A percentile compares a stretch with the other conserved stretches of the same genome.
Evolutionary conservation across 2,113 vertebrate species (phyloP).

Genomic region (Mastomys coucha): DNA sequence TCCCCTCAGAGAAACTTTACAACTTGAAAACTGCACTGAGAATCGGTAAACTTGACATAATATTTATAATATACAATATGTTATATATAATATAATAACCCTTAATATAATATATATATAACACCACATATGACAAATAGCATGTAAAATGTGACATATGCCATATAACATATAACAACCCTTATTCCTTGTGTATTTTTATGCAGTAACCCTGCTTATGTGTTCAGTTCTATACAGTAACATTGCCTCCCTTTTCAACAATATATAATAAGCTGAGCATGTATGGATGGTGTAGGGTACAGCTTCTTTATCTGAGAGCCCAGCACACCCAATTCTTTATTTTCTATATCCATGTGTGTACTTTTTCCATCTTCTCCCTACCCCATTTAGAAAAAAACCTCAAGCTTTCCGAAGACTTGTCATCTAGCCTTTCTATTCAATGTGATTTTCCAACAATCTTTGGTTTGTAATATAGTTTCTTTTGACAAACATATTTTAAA

Average conservation of each 20-base stretch:
- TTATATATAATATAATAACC: too few relatives aligned
- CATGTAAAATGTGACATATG: too few relatives aligned
- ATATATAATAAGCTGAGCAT: background rate
- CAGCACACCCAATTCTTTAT: background rate
- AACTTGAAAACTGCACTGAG: background rate
- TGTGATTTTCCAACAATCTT: background rate
- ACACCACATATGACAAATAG: too few relatives aligned
- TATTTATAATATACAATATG: too few relatives aligned
- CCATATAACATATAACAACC: background rate
- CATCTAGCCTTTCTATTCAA: background rate
- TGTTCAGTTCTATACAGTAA: background rate
- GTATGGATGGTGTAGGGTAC: background rate
- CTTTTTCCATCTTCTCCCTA: background rate
- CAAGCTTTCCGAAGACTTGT: background rate
- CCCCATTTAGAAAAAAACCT: background rate
- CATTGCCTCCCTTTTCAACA: background rate
- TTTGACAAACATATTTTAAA: background rate
- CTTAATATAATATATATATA: too few relatives aligned
- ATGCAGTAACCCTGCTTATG: background rate
- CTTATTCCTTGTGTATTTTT: background rate
- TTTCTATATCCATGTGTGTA: background rate
- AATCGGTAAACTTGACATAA: background rate
- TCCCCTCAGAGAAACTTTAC: background rate
- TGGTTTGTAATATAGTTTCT: background rate
- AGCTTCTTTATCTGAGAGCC: background rate